These are phyloP conservation scores for Brenthis ino DNA, from an alignment of 2,888 invertebrate species.

Conservation along the genomic window DNA sequence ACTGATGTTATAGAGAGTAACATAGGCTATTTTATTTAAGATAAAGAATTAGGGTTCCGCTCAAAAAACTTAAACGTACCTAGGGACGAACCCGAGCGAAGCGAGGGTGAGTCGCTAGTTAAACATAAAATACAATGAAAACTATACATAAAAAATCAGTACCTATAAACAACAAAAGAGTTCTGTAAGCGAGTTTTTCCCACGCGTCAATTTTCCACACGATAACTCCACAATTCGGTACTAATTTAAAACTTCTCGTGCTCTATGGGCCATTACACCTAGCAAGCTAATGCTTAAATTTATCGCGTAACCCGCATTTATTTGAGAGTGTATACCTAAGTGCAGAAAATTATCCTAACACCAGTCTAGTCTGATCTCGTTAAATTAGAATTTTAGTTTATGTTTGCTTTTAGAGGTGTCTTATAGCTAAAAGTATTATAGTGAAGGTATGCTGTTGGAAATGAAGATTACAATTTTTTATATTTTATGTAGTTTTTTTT, in stretches of 20 bases:
- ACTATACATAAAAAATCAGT: background rate
- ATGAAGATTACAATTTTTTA: no score
- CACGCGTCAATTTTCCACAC: constrained; percentile 52
- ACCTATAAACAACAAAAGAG: constrained; percentile 16
- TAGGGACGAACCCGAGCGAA: no score
- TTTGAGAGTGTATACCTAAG: constrained; percentile 17
- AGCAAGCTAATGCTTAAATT: constrained; percentile 45
- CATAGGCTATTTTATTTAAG: no score
- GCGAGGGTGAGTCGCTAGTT: no score
- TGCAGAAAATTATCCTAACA: constrained; percentile 10
- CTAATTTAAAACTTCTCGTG: constrained; percentile 52
- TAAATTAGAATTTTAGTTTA: no score
- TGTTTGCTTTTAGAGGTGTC: no score
- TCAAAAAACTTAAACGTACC: no score
- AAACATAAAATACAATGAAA: background rate
- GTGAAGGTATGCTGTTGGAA: no score
- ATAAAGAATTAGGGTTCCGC: no score
- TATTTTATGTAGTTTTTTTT: no score
- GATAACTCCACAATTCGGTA: constrained; percentile 47
- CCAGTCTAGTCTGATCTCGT: background rate
- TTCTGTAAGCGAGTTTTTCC: constrained; percentile 32
- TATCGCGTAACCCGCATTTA: constrained; percentile 41
- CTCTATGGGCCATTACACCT: constrained; percentile 50
- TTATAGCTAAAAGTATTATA: no score
- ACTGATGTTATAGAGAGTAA: no score